Base-by-base conservation (phyloP, 2,888 invertebrate species). In the Watsonalla binaria region DNA sequence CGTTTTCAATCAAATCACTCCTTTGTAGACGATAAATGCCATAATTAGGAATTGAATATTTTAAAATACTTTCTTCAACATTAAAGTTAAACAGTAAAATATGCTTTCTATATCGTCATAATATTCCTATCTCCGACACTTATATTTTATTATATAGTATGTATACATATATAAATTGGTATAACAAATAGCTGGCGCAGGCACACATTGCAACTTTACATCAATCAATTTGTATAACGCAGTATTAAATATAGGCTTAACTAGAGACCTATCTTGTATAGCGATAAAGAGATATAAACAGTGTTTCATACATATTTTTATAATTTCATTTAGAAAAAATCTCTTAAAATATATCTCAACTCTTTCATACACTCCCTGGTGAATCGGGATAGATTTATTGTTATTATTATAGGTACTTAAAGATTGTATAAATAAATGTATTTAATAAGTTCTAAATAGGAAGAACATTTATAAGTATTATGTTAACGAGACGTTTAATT, bases 281-380 rank as follows among this genome's bases (percentile, higher is more conserved):
- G 80, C 82, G 77, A 84, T 82, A 86, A 80, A 82, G 74, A 87
- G 84, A 86, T 78, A 76, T 86, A 85, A 84, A 85, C 80, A 76
- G 80, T 86, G 77, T 83, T 82, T 76, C 65, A 71, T 55, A 56
- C 51, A 68, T 74, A 78, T 82, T 76, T 80, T 80, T 84, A 84
- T 84, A 85, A 84, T 79, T 78, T 80, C 66, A 74, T 84, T 82
- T 37, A 35, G 13, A 37, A 81, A 79, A 90, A 84, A 86, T 89
- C 84, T 90, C 88, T 84, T 89, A 90, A 90, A 90, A 90, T 89
- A 90, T 87, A 88, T 87, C 83, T 89, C 84, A 81, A 84, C 82
- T 82, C 75, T 80, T 78, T 76, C 61, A 76, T 74, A 77, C 72
- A 57, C 65, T 71, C 74, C 79, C 79, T 72, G 65, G 65, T 65